Evolutionary conservation across 2,888 invertebrate species (phyloP).

Genomic region (Catonia carolina): DNA sequence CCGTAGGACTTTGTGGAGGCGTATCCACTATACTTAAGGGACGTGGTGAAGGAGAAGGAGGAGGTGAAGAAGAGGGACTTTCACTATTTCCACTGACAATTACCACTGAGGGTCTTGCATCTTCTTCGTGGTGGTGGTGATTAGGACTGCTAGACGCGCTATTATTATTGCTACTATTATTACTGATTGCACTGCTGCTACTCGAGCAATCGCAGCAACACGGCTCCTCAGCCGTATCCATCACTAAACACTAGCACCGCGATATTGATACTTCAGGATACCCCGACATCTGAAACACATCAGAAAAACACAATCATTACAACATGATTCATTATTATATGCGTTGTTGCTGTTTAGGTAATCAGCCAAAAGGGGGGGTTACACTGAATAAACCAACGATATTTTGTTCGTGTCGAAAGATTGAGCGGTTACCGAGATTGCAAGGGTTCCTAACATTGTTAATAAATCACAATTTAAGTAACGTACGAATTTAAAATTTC

Average conservation of each 20-base stretch:
- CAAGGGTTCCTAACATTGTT: no score
- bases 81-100: constrained; percentile 19
- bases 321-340: no score
- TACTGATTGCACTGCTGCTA: constrained; percentile 50
- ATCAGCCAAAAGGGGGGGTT: no score
- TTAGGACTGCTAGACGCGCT: constrained; percentile 37
- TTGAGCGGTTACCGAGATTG: no score
- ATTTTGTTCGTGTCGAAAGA: no score
- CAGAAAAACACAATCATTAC: no score
- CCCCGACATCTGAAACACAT: constrained; percentile 5
- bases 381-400: no score
- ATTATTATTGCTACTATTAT: constrained; percentile 40
- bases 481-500: no score
- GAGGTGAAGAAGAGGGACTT: constrained; percentile 42
- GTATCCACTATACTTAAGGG: constrained; percentile 45
- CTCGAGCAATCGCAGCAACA: constrained; percentile 15
- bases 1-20: constrained; percentile 35
- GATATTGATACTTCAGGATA: constrained; percentile 2
- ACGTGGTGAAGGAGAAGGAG: constrained; percentile 45
- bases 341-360: no score
- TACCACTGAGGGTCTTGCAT: constrained; percentile 17
- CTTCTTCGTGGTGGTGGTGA: constrained; percentile 41
- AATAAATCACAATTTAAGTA: no score
- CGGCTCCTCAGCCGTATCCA: background rate
- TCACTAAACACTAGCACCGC: background rate